Conservation (phyloP, 2,888 invertebrate genomes). For the Oasisia sp. region DNA sequence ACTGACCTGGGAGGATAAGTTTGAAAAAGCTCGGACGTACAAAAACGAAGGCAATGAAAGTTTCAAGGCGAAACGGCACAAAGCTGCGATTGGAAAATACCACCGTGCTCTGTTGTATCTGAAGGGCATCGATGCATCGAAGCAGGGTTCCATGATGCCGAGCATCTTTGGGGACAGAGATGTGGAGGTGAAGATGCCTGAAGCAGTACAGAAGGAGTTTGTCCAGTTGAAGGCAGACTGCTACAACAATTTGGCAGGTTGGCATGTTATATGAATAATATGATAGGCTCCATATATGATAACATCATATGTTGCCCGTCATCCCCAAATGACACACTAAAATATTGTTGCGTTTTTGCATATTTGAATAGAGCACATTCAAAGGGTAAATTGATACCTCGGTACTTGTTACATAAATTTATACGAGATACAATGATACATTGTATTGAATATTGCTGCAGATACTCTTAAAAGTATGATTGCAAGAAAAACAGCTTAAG, state of each 20-base stretch:
- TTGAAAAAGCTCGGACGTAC: slow-evolving; percentile 49
- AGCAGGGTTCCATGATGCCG: slow-evolving; percentile 20
- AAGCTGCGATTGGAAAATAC: slow-evolving; percentile 58
- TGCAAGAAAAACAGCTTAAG: too few species aligned
- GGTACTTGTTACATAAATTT: too few species aligned
- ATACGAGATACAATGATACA: too few species aligned
- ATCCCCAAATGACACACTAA: too few species aligned
- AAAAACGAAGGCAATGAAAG: slow-evolving; percentile 58
- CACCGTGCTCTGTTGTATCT: slow-evolving; percentile 55
- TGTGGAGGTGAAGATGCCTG: slow-evolving; percentile 8
- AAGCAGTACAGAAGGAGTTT: slow-evolving; percentile 22
- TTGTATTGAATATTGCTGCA: too few species aligned
- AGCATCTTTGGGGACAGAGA: slow-evolving; percentile 19
- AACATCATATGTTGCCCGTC: not conserved
- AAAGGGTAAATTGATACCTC: too few species aligned
- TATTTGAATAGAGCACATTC: too few species aligned
- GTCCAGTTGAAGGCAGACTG: slow-evolving; percentile 52
- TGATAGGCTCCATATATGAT: too few species aligned
- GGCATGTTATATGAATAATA: not conserved
- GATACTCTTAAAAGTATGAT: too few species aligned
- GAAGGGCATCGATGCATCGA: slow-evolving; percentile 31
- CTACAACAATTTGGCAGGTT: slow-evolving; percentile 63
- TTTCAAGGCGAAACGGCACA: slow-evolving; percentile 52
- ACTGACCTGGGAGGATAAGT: slow-evolving; percentile 43
- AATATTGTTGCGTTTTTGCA: too few species aligned